phyloP scores from a whole-genome alignment of 2,113 vertebrate genomes.

The Xenopus tropicalis region UCB_Xtro_10.0 CM004450.2:127644501-127645000 shows the following conservation, averaged over 20 bases:
- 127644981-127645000: constrained; percentile 49
- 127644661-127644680: constrained; percentile 61
- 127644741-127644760: constrained; percentile 58
- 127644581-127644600: constrained; percentile 56
- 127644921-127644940: constrained; percentile 65
- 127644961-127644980: constrained; percentile 68
- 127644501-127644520: constrained; percentile 61
- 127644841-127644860: constrained; percentile 59
- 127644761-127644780: constrained; percentile 67
- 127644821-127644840: constrained; percentile 61
- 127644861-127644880: constrained; percentile 39
- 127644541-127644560: constrained; percentile 63
- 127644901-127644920: constrained; percentile 61
- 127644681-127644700: constrained; percentile 60
- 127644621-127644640: constrained; percentile 62
- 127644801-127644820: constrained; percentile 49
- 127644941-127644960: constrained; percentile 61
- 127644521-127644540: constrained; percentile 80
- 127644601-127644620: constrained; percentile 60
- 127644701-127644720: constrained; percentile 44
- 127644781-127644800: constrained; percentile 56
- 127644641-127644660: constrained; percentile 61
- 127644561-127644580: constrained; percentile 56
- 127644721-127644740: constrained; percentile 66
- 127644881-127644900: constrained; percentile 62